phyloP scores from a whole-genome alignment of 2,888 invertebrate species.

The Drosophila helvetica region DNA sequence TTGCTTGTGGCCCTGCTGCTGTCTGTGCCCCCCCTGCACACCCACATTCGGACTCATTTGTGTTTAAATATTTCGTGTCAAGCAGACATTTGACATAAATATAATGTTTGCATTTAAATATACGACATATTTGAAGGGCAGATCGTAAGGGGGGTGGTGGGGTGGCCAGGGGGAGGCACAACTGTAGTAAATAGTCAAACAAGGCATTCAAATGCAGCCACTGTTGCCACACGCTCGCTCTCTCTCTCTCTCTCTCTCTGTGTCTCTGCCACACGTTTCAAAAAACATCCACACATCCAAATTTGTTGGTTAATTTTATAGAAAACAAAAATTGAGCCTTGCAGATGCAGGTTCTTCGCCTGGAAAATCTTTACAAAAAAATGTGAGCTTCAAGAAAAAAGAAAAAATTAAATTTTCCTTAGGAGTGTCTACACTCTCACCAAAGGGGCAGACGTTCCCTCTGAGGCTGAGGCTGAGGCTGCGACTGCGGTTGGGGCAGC shows the following conservation, averaged over 20 bases:
- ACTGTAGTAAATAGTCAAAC: slow-evolving; percentile 19
- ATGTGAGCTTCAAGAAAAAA: slow-evolving; percentile 39
- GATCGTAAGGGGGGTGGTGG: not conserved
- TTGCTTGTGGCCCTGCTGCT: slow-evolving; percentile 43
- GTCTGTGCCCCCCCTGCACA: too few species aligned
- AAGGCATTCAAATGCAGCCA: slow-evolving; percentile 26
- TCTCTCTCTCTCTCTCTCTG: not conserved
- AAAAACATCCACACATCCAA: too few species aligned
- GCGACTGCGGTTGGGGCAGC: slow-evolving; percentile 17
- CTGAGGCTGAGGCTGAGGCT: slow-evolving; percentile 1
- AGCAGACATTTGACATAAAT: slow-evolving; percentile 81
- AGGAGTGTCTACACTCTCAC: not conserved
- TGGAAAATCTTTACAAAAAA: not conserved
- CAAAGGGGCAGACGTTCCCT: slow-evolving; percentile 10
- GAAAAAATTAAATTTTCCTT: slow-evolving; percentile 22
- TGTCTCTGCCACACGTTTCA: not conserved
- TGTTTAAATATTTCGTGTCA: slow-evolving; percentile 81
- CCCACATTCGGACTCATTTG: slow-evolving; percentile 51
- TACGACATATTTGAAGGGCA: slow-evolving; percentile 42
- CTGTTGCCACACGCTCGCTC: not conserved
- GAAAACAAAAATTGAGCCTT: slow-evolving; percentile 4
- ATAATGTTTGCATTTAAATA: slow-evolving; percentile 82
- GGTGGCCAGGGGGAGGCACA: not conserved
- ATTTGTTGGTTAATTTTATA: not conserved
- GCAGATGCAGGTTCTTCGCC: slow-evolving; percentile 1